phyloP scores from a whole-genome alignment of 2,113 vertebrate species.

The Lagopus muta region DNA sequence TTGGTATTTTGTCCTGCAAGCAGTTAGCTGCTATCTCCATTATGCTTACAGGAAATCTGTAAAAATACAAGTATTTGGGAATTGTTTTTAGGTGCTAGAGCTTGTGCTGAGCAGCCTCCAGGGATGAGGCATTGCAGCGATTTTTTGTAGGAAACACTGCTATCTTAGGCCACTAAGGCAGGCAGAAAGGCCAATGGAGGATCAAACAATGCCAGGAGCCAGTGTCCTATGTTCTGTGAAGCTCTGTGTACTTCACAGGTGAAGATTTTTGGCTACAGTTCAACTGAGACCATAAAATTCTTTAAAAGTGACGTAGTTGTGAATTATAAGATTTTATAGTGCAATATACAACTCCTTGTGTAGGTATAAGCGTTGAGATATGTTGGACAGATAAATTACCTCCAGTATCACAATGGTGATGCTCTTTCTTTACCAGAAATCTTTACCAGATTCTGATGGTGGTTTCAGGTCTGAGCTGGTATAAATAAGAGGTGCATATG shows the following conservation, averaged over 20 bases:
- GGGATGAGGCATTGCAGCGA: neutral
- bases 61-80: neutral
- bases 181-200: neutral
- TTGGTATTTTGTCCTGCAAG: neutral
- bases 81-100: no score
- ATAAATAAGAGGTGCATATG: neutral
- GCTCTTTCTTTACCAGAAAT: neutral
- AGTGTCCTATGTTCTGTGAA: rapidly evolving
- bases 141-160: neutral
- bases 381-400: neutral
- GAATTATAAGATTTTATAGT: neutral
- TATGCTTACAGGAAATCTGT: neutral
- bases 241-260: neutral
- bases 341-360: neutral
- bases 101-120: neutral
- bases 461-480: neutral
- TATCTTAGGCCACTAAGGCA: neutral
- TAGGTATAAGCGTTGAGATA: neutral
- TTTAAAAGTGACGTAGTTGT: neutral
- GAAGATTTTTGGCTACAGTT: neutral
- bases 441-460: neutral
- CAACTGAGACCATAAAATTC: neutral
- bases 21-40: neutral
- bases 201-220: neutral
- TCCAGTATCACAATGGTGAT: neutral